Evolutionary conservation across 2,888 invertebrate genomes (phyloP).

Genomic region (Drosophila macrospina): DNA sequence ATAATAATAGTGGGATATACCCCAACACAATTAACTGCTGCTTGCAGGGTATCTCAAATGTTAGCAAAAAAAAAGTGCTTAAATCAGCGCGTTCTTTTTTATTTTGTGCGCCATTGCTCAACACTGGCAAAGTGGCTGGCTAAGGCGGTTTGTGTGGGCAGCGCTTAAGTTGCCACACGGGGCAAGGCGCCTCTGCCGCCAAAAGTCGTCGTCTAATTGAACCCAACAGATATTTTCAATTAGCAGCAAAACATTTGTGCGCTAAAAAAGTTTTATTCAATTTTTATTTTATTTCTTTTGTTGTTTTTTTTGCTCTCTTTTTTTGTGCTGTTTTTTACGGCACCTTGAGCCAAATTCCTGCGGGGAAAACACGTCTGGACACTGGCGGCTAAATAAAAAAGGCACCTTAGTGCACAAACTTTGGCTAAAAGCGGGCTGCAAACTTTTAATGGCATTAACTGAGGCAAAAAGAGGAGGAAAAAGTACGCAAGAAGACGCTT

Average conservation of each 20-base stretch:
- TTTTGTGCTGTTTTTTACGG: conserved; percentile 49
- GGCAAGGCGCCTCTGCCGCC: conserved; percentile 36
- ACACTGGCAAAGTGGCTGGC: conserved; percentile 54
- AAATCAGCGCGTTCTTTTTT: conserved; percentile 67
- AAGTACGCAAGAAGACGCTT: conserved; percentile 39
- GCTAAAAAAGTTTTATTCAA: conserved; percentile 77
- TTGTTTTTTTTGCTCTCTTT: conserved; percentile 25
- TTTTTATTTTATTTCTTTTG: conserved; percentile 47
- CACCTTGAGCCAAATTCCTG: conserved; percentile 82
- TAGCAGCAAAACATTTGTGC: conserved; percentile 83
- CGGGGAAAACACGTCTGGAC: conserved; percentile 76
- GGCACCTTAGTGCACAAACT: conserved; percentile 72
- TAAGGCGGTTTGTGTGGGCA: conserved; percentile 29
- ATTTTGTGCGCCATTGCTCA: conserved; percentile 34
- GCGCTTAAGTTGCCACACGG: conserved; percentile 64
- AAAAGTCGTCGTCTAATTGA: conserved; percentile 82
- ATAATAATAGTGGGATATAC: too few species aligned
- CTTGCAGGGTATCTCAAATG: conserved; percentile 38
- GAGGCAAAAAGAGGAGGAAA: conserved; percentile 48
- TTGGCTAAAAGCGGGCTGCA: conserved; percentile 63
- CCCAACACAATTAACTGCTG: neutral
- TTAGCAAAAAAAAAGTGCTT: conserved; percentile 61
- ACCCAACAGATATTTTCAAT: conserved; percentile 85
- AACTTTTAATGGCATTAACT: conserved; percentile 83
- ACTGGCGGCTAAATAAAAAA: conserved; percentile 76